Evolutionary conservation across 2,888 invertebrate species (phyloP).

Genomic region (Ophion obscuratus): DNA sequence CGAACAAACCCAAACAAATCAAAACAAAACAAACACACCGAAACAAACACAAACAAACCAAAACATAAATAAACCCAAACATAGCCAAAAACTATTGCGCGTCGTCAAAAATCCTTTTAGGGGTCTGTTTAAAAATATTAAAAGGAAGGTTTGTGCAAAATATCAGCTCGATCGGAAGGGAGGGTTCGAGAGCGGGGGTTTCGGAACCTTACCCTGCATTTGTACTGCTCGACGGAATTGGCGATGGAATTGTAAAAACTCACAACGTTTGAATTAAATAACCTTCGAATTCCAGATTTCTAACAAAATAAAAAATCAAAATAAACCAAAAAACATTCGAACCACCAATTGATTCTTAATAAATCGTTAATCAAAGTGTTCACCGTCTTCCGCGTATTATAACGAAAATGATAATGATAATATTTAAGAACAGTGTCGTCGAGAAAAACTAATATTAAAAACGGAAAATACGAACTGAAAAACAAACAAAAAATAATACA

Average conservation of each 20-base stretch:
- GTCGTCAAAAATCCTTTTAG: no score
- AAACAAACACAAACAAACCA: no score
- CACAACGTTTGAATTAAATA: neutral
- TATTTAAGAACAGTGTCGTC: neutral
- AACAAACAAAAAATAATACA: slow-evolving; percentile 7
- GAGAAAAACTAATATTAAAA: neutral
- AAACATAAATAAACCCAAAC: no score
- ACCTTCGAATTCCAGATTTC: neutral
- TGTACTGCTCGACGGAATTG: slow-evolving; percentile 30
- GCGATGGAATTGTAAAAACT: neutral
- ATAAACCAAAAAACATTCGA: neutral
- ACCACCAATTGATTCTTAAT: slow-evolving; percentile 19
- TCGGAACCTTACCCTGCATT: no score
- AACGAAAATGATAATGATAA: slow-evolving; percentile 19
- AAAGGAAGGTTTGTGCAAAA: no score
- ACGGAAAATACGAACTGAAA: neutral
- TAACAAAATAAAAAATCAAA: no score
- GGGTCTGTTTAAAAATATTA: no score
- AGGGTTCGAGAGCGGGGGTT: no score
- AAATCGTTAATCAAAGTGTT: slow-evolving; percentile 49
- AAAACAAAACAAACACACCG: no score
- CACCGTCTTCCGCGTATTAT: slow-evolving; percentile 49
- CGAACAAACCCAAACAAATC: no score
- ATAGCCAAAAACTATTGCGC: no score
- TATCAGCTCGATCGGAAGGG: no score